phyloP scores from a whole-genome alignment of 2,888 invertebrate genomes.

The Drosophila austrosaltans region DNA sequence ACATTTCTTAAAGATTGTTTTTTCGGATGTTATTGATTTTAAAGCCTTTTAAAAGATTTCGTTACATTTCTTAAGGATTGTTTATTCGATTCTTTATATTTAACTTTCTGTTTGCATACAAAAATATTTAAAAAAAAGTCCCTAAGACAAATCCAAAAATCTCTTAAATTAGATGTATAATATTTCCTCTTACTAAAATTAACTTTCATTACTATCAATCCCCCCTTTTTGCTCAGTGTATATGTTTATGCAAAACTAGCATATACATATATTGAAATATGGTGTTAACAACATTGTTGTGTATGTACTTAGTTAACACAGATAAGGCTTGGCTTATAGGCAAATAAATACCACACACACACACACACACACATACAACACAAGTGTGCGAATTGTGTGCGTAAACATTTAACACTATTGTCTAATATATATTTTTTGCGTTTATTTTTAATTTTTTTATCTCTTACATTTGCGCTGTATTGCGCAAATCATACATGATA shows the following conservation, averaged over 20 bases:
- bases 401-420: conserved; percentile 56
- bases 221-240: not conserved
- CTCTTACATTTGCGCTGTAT: conserved; percentile 19
- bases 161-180: too few species aligned
- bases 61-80: too few species aligned
- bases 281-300: conserved; percentile 26
- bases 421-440: conserved; percentile 14
- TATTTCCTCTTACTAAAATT: too few species aligned
- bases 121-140: too few species aligned
- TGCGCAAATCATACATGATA: conserved; percentile 43
- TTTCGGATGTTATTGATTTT: too few species aligned
- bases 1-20: too few species aligned
- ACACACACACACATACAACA: conserved; percentile 14
- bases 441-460: conserved; percentile 18
- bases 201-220: not conserved
- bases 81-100: too few species aligned
- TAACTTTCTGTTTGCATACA: too few species aligned
- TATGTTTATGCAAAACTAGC: conserved; percentile 1
- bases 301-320: conserved; percentile 42
- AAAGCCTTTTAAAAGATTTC: too few species aligned
- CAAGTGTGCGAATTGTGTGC: conserved; percentile 65
- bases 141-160: too few species aligned
- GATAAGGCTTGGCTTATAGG: conserved; percentile 37
- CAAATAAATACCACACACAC: conserved; percentile 31
- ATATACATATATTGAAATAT: conserved; percentile 50